Evolutionary conservation across 2,113 vertebrate species (phyloP).

Genomic region (Pongo pygmaeus): DNA sequence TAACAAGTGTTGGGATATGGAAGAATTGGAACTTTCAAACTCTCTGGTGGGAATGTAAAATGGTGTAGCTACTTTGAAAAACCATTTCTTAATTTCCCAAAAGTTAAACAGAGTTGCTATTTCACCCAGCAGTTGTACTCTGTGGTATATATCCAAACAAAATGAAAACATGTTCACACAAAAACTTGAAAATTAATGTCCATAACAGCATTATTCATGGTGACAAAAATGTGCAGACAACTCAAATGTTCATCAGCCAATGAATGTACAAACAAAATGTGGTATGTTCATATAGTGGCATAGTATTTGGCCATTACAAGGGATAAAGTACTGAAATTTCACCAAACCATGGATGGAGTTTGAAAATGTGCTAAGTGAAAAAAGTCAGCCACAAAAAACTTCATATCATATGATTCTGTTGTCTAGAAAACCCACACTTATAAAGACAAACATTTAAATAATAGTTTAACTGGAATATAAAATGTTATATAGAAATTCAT

Average conservation of each 20-base stretch:
- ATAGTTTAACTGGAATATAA: background rate
- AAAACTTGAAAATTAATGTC: background rate
- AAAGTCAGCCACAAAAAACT: background rate
- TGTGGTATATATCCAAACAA: background rate
- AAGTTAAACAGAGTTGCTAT: background rate
- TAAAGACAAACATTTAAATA: background rate
- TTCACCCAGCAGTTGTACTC: background rate
- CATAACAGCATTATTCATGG: background rate
- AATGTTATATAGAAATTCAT: background rate
- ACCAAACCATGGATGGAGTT: background rate
- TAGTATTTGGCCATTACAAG: background rate
- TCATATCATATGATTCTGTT: background rate
- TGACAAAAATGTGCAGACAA: background rate
- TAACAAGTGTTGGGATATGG: background rate
- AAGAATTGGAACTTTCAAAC: background rate
- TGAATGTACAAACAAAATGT: background rate
- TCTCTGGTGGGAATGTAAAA: background rate
- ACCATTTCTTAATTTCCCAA: background rate
- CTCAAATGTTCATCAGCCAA: background rate
- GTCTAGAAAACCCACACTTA: background rate
- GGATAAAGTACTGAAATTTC: background rate
- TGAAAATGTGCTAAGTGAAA: background rate
- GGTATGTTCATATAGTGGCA: background rate
- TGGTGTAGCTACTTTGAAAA: background rate
- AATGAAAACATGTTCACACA: background rate